These are phyloP conservation scores for Atrichornis clamosus DNA, from an alignment of 2,113 vertebrate genomes.

Conservation along the genomic window DNA sequence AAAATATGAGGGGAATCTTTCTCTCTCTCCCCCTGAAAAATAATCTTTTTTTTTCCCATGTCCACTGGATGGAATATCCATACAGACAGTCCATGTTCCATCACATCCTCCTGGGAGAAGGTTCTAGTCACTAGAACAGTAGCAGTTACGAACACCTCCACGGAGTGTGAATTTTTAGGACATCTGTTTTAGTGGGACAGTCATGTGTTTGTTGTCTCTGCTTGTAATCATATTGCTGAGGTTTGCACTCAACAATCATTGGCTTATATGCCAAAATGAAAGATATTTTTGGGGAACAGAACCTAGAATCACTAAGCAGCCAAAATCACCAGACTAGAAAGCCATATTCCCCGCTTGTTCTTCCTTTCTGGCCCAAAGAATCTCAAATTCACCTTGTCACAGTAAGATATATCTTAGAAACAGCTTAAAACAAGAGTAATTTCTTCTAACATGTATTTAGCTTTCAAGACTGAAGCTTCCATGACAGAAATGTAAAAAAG, in stretches of 20 bases:
- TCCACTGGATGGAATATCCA: not conserved
- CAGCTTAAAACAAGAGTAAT: not conserved
- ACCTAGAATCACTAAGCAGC: not conserved
- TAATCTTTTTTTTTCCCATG: rapidly evolving
- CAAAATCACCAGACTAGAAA: not conserved
- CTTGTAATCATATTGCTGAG: not conserved
- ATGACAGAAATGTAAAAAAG: not conserved
- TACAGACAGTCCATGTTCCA: not conserved
- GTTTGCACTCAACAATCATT: not conserved
- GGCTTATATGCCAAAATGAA: not conserved
- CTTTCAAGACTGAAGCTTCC: not conserved
- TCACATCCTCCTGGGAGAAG: not conserved
- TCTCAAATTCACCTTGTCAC: not conserved
- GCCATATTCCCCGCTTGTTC: not conserved
- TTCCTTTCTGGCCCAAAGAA: not conserved
- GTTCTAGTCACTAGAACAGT: not conserved
- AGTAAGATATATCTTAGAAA: not conserved
- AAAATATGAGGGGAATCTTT: not conserved
- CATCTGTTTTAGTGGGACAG: not conserved
- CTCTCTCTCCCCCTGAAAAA: not conserved
- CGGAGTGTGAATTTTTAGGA: not conserved
- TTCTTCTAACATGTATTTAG: not conserved
- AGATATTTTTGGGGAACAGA: not conserved
- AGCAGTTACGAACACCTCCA: not conserved
- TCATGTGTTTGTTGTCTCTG: not conserved